Percentiles rank a stretch among this genome's conserved stretches.
Evolutionary conservation across 2,888 invertebrate genomes (phyloP).

Genomic region (Lathronympha strigana): DNA sequence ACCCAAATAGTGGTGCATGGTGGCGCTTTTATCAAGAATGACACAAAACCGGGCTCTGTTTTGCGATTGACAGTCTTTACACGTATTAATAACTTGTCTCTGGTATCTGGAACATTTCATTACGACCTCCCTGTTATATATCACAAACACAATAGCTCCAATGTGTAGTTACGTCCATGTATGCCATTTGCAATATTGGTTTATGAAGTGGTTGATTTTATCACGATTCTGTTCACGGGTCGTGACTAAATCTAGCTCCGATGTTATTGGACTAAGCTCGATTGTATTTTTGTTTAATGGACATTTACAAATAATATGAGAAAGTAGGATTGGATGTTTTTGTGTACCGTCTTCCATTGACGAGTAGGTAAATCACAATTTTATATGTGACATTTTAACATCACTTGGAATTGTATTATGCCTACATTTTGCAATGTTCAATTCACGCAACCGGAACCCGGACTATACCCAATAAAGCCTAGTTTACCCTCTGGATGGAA

Average conservation of each 20-base stretch:
- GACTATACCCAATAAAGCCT: too few species aligned
- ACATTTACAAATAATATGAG: too few species aligned
- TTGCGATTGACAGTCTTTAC: background rate
- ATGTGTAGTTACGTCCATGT: background rate
- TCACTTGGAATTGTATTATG: too few species aligned
- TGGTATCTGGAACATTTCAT: slow-evolving; percentile 55
- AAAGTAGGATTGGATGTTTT: too few species aligned
- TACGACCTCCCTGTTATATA: slow-evolving; percentile 57
- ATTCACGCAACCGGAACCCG: too few species aligned
- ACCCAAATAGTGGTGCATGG: background rate
- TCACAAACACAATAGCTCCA: slow-evolving; percentile 52
- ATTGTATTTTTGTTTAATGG: background rate
- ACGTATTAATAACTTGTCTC: slow-evolving; percentile 1
- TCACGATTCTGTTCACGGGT: background rate
- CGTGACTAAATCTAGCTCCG: background rate
- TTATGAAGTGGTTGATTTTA: slow-evolving; percentile 14
- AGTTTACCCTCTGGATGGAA: too few species aligned
- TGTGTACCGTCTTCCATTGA: too few species aligned
- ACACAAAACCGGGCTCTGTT: background rate
- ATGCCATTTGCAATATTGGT: background rate
- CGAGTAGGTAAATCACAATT: too few species aligned
- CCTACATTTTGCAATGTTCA: too few species aligned
- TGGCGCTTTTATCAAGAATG: background rate
- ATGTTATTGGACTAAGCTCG: background rate
- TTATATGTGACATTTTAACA: too few species aligned